These are phyloP conservation scores for Pycnonotus jocosus DNA, from an alignment of 2,113 vertebrate genomes.

Conservation along the genomic window DNA sequence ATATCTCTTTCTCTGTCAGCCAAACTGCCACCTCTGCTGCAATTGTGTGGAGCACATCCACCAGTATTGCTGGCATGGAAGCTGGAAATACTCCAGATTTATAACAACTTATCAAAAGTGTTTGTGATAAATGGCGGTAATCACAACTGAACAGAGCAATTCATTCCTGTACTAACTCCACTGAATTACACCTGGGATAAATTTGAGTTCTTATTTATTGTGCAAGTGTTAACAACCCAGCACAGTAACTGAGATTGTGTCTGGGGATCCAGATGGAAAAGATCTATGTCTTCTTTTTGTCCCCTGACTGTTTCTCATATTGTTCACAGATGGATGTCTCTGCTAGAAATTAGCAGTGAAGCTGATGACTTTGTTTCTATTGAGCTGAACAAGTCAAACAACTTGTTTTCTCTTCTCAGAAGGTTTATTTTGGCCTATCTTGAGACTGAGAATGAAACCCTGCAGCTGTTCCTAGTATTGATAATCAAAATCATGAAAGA, in stretches of 20 bases:
- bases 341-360: conserved; percentile 17
- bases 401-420: conserved; percentile 9
- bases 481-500: background rate
- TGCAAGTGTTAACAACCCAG: background rate
- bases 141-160: background rate
- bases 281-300: background rate
- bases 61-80: background rate
- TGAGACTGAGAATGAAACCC: background rate
- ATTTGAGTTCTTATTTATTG: conserved; percentile 16
- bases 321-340: background rate
- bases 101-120: background rate
- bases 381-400: background rate
- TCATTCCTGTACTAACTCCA: background rate
- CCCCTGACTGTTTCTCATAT: background rate
- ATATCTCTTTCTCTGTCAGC: background rate
- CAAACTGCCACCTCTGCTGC: background rate
- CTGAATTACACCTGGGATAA: conserved; percentile 30
- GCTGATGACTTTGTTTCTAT: background rate
- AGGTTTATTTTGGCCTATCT: background rate
- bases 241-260: background rate
- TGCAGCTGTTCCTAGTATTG: background rate
- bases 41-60: background rate
- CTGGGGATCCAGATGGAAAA: background rate
- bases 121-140: conserved; percentile 13
- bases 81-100: background rate